Percentiles rank a stretch among this genome's conserved stretches.
These are phyloP conservation scores for Laspeyria flexula DNA, from an alignment of 2,888 invertebrate genomes.

Conservation along the genomic window DNA sequence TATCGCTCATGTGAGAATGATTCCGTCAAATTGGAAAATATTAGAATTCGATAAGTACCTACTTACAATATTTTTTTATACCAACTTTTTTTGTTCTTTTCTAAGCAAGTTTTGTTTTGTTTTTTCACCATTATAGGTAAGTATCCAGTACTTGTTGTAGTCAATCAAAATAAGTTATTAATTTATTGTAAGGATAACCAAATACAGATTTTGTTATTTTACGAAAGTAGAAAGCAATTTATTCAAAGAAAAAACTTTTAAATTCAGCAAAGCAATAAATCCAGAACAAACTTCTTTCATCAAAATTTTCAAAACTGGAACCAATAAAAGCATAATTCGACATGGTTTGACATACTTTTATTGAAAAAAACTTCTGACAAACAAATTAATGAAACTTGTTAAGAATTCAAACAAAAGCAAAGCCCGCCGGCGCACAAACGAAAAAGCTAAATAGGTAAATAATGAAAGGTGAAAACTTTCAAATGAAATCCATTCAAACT, in stretches of 20 bases:
- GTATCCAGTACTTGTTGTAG: no score
- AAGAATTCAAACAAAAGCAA: slow-evolving; percentile 63
- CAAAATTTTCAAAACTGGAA: slow-evolving; percentile 33
- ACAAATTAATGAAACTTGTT: slow-evolving; percentile 62
- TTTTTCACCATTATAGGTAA: no score
- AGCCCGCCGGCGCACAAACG: slow-evolving; percentile 55
- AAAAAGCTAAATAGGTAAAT: slow-evolving; percentile 69
- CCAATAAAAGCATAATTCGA: slow-evolving; percentile 31
- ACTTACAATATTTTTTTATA: no score
- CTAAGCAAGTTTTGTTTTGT: no score
- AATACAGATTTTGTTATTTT: background rate
- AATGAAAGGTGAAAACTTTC: slow-evolving; percentile 71
- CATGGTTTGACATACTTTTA: slow-evolving; percentile 30
- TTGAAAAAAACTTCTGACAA: slow-evolving; percentile 34
- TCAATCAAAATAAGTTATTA: no score
- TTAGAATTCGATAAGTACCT: no score
- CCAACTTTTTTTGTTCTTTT: no score
- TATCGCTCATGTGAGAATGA: background rate
- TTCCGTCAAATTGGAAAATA: background rate
- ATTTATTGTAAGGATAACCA: background rate
- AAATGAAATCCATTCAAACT: slow-evolving; percentile 72
- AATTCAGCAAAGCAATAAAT: slow-evolving; percentile 30
- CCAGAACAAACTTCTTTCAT: slow-evolving; percentile 32
- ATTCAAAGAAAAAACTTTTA: slow-evolving; percentile 22
- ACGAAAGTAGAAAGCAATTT: slow-evolving; percentile 10